Base-by-base conservation (phyloP, 1,140 invertebrate species). In the Calosoma granatense region DNA sequence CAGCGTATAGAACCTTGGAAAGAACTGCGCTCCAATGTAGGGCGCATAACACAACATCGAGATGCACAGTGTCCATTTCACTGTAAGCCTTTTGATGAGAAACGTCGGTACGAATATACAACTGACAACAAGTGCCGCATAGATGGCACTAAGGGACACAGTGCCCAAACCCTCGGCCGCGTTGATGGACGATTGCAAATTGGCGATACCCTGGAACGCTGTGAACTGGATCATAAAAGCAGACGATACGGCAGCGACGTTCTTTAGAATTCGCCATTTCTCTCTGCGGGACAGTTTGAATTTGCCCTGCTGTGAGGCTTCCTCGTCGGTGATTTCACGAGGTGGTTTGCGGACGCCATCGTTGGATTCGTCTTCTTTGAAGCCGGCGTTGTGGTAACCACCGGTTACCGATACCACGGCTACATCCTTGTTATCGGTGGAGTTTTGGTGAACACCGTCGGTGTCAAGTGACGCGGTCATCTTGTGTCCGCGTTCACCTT, bases 151-250 rank as follows among this genome's bases (percentile, higher is more conserved):
- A 21, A 94, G 72, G 0, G 90, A 90, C 0, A 88, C 85, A 0
- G 89, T 92, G 36, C 89, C 90, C 6, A 93, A 77, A 53, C 88
- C 88, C 62, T 88, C 87, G 63, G 80, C 81, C 2, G 88, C 84
- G 70, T 92, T 91, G 63, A 92, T 90, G 30, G 88, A 90, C 20
- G 87, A 90, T 69, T 93, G 93, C 2, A 96, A 75, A 66, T 93
- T 94, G 0, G 91, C 88, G 39, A 91, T 91, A 41, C 90, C 89
- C 68, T 89, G 79, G 71, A 94, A 96, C 23, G 92, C 91, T 15
- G 90, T 94, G 74, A 96, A 95, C 64, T 95, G 88, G 56, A 94
- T 87, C 81, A 94, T 90, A 69, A 95, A 95, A 1, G 90, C 87
- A 53, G 87, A 73, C 59, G 90, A 92, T 3, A 95, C 86, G 41